A percentile compares a stretch with the other conserved stretches of the same genome.
Conservation (phyloP, 2,888 invertebrate genomes). For the Protodeltote pygarga region DNA sequence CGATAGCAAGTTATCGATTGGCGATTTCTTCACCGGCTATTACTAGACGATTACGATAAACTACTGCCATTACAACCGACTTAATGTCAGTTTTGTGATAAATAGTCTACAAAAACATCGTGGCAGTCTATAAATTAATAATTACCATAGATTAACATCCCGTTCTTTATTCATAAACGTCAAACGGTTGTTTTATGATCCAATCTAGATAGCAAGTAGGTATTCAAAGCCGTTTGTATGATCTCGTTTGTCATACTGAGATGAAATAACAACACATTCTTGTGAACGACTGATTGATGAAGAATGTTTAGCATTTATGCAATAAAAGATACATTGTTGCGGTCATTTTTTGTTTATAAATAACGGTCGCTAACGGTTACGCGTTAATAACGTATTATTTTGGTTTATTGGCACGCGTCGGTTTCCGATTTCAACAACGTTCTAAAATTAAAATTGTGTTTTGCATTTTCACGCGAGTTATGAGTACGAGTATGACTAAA, state of each 20-base stretch:
- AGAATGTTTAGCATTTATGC: constrained; percentile 32
- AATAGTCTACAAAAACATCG: constrained; percentile 36
- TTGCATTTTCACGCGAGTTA: constrained; percentile 46
- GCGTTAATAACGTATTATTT: constrained; percentile 54
- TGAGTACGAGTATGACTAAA: constrained; percentile 44
- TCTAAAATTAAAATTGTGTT: constrained; percentile 59
- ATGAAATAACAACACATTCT: constrained; percentile 31
- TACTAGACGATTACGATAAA: constrained; percentile 45
- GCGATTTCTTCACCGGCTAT: constrained; percentile 46
- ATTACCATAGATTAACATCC: constrained; percentile 38
- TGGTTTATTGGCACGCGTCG: constrained; percentile 63
- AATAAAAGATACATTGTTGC: constrained; percentile 40
- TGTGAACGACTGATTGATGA: constrained; percentile 16
- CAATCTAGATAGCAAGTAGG: constrained; percentile 16
- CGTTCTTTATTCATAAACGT: constrained; percentile 25
- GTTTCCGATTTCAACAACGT: constrained; percentile 57
- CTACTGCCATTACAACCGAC: constrained; percentile 30
- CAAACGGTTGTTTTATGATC: constrained; percentile 32
- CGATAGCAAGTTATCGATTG: constrained; percentile 47
- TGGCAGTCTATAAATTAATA: constrained; percentile 40
- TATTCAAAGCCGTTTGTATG: constrained; percentile 17
- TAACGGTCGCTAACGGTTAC: constrained; percentile 40
- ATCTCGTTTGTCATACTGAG: constrained; percentile 14
- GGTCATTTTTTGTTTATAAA: constrained; percentile 46
- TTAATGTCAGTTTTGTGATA: constrained; percentile 45